Base-by-base conservation (phyloP, 2,797 vertebrate species). In the Agapornis canus region DNA sequence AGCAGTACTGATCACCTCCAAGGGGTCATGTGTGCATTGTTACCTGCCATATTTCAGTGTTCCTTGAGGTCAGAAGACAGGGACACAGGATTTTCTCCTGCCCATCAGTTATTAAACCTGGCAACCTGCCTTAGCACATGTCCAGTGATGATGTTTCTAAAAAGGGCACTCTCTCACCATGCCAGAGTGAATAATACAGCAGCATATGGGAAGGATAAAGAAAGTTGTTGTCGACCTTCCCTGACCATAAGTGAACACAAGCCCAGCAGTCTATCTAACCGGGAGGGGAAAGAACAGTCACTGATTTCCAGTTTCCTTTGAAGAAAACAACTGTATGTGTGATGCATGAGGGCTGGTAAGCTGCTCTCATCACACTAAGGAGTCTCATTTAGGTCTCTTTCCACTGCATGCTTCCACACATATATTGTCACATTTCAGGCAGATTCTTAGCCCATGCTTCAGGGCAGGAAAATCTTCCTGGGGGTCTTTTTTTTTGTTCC, bases 101-200 rank as follows among this genome's bases (percentile, higher is more conserved):
- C 80, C 52, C 77, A 87, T 60, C 56, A 71, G 61, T 77, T 93
- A 79, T 70, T 84, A 86, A 72, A 77, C 35, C 71, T 82, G 52
- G 78, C 52, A 92, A 37, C 20, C n/a, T 63, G 54, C 66, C 88
- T 76, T 31, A 86, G 65, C 45, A 87, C 87, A 78, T 45, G 47
- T 73, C 92, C 88, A 84, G 51, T 54, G 48, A 65, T 84, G 80
- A 22, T 77, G 25, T 78, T 92, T 86, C 61, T 88, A 81, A 87
- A 86, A 77, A 47, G 43, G 26, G 48, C 26, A 32, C 32, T 85
- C 52, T 73, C 20, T 80, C 40, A 69, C 63, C 39, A 23, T 10
- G 51, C 66, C 86, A 82, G 77, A 68, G 45, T 29, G 15, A 82
- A 57, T 77, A 91, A 89, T 21, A 27, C 13, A 80, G 79, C 48